Percentiles rank a stretch among this genome's conserved stretches.
These are phyloP conservation scores for Plagodis dolabraria DNA, from an alignment of 2,888 invertebrate species.

Conservation along the genomic window DNA sequence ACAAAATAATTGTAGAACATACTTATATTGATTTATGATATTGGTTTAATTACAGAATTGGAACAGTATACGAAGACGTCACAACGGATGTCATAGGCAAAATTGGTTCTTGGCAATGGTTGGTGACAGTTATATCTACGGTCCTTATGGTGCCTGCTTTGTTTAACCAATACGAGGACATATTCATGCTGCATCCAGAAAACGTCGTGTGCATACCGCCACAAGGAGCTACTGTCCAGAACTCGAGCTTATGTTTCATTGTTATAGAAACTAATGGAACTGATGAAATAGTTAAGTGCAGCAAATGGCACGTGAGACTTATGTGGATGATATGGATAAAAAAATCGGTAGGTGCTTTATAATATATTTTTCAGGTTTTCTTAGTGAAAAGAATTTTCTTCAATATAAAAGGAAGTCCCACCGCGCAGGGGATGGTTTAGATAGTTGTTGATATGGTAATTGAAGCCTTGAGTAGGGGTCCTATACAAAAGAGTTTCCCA, in stretches of 20 bases:
- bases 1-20: no score
- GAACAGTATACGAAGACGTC: slow-evolving; percentile 75
- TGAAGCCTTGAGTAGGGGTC: no score
- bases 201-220: slow-evolving; percentile 56
- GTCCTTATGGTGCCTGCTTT: slow-evolving; percentile 57
- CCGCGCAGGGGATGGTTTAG: no score
- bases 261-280: slow-evolving; percentile 51
- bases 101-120: slow-evolving; percentile 76
- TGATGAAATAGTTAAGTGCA: slow-evolving; percentile 49
- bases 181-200: slow-evolving; percentile 59
- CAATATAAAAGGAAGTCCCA: no score
- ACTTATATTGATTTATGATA: no score
- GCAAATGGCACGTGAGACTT: slow-evolving; percentile 64
- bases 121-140: slow-evolving; percentile 65
- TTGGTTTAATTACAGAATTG: slow-evolving; percentile 59
- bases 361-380: no score
- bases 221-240: slow-evolving; percentile 44
- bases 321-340: slow-evolving; percentile 70
- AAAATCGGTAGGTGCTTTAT: slow-evolving; percentile 61
- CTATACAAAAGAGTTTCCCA: no score
- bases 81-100: slow-evolving; percentile 71
- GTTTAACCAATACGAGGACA: slow-evolving; percentile 69
- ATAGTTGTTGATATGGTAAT: no score
- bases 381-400: no score
- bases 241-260: slow-evolving; percentile 59